phyloP scores from a whole-genome alignment of 1,140 invertebrate species.

The Marisa cornuarietis region DNA sequence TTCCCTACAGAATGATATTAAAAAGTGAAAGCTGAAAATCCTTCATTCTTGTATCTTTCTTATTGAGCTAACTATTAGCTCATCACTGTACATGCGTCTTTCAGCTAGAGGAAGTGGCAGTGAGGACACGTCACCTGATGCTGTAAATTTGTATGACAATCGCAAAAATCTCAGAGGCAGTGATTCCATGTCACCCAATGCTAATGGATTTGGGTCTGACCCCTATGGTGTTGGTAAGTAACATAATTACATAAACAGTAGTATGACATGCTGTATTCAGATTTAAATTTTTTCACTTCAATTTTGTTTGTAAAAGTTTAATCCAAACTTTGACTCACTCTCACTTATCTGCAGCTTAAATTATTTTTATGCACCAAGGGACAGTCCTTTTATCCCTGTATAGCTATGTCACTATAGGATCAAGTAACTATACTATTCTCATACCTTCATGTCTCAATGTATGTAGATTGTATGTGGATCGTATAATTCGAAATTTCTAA shows the following conservation, averaged over 20 bases:
- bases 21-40: neutral
- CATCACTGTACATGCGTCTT: neutral
- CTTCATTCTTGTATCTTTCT: too few relatives aligned
- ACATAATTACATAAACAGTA: neutral
- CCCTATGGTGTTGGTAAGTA: constrained; percentile 49
- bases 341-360: too few relatives aligned
- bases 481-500: too few relatives aligned
- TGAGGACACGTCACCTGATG: neutral
- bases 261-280: too few relatives aligned
- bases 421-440: too few relatives aligned
- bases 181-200: neutral
- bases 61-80: neutral
- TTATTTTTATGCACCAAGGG: too few relatives aligned
- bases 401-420: too few relatives aligned
- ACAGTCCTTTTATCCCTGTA: too few relatives aligned
- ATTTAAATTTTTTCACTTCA: neutral
- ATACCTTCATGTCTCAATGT: too few relatives aligned
- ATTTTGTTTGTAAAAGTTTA: too few relatives aligned
- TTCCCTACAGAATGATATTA: neutral
- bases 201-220: constrained; percentile 27
- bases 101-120: neutral
- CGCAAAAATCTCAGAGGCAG: constrained; percentile 4
- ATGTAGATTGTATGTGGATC: too few relatives aligned
- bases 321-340: too few relatives aligned
- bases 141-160: constrained; percentile 37